A percentile compares a stretch with the other conserved stretches of the same genome.
Evolutionary conservation across 2,888 invertebrate species (phyloP).

Genomic region (Caenorhabditis panamensis): DNA sequence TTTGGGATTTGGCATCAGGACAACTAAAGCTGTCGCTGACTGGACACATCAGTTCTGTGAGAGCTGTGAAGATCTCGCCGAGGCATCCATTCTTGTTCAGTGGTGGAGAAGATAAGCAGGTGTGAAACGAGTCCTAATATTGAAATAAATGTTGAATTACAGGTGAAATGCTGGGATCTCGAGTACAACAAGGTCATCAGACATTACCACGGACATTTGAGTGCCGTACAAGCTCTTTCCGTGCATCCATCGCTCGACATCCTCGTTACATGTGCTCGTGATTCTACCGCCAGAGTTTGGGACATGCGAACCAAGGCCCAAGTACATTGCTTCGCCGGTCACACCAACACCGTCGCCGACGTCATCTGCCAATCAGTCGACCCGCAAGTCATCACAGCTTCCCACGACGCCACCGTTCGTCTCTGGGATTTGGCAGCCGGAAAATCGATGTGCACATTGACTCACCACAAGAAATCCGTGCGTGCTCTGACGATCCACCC

Average conservation of each 20-base stretch:
- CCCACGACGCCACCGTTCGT: constrained; percentile 95
- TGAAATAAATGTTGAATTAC: neutral
- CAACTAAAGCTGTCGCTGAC: constrained; percentile 96
- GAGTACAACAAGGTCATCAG: constrained; percentile 95
- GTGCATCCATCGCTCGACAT: constrained; percentile 97
- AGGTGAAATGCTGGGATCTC: constrained; percentile 98
- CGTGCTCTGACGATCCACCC: constrained; percentile 85
- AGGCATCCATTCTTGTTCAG: constrained; percentile 98
- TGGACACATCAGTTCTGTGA: constrained; percentile 97
- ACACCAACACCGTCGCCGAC: constrained; percentile 96
- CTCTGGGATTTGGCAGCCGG: constrained; percentile 98
- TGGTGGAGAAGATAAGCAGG: constrained; percentile 97
- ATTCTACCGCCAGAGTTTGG: constrained; percentile 97
- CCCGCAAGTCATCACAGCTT: constrained; percentile 86
- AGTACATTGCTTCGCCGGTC: constrained; percentile 95
- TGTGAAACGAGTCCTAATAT: constrained; percentile 32
- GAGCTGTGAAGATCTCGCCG: constrained; percentile 93
- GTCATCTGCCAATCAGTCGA: constrained; percentile 94
- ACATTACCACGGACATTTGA: constrained; percentile 98
- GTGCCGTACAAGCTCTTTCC: constrained; percentile 92
- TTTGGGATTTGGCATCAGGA: constrained; percentile 98
- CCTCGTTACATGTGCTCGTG: constrained; percentile 93
- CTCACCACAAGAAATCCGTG: constrained; percentile 92
- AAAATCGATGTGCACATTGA: constrained; percentile 92
- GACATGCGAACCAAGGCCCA: constrained; percentile 99